phyloP scores from a whole-genome alignment of 2,888 invertebrate genomes.

The Tipula lateralis region DNA sequence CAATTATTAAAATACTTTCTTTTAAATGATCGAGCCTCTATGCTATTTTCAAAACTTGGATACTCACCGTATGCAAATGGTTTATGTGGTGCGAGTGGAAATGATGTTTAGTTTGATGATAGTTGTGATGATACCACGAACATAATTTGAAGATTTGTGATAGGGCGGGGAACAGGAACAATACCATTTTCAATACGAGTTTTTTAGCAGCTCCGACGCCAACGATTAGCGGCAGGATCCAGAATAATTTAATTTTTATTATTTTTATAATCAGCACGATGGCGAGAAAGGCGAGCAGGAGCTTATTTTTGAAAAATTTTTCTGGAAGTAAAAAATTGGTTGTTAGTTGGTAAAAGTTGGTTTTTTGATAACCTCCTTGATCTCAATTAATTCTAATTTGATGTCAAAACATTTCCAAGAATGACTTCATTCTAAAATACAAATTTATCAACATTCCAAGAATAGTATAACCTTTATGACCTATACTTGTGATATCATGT shows the following conservation, averaged over 20 bases:
- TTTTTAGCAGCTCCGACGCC: conserved; percentile 81
- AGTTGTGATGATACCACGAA: conserved; percentile 71
- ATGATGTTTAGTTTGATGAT: conserved; percentile 69
- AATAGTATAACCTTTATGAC: not conserved
- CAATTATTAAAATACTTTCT: not conserved
- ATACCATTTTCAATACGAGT: conserved; percentile 69
- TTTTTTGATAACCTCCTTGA: too few species aligned
- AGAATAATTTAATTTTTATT: conserved; percentile 73
- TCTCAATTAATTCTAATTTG: too few species aligned
- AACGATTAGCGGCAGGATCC: conserved; percentile 70
- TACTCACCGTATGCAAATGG: conserved; percentile 62
- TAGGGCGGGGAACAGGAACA: conserved; percentile 77
- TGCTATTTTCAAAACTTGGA: not conserved
- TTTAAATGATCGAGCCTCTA: not conserved
- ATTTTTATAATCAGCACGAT: conserved; percentile 72
- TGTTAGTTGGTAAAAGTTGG: too few species aligned
- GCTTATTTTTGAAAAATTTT: conserved; percentile 69
- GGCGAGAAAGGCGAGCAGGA: conserved; percentile 69
- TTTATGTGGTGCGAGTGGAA: conserved; percentile 77
- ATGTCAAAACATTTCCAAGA: too few species aligned
- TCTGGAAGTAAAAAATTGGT: conserved; percentile 55
- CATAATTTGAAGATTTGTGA: conserved; percentile 80
- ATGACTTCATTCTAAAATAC: too few species aligned
- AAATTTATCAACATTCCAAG: too few species aligned
- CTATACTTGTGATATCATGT: too few species aligned